phyloP scores from a whole-genome alignment of 1,140 invertebrate species.

The Drosophila kikkawai region DNA sequence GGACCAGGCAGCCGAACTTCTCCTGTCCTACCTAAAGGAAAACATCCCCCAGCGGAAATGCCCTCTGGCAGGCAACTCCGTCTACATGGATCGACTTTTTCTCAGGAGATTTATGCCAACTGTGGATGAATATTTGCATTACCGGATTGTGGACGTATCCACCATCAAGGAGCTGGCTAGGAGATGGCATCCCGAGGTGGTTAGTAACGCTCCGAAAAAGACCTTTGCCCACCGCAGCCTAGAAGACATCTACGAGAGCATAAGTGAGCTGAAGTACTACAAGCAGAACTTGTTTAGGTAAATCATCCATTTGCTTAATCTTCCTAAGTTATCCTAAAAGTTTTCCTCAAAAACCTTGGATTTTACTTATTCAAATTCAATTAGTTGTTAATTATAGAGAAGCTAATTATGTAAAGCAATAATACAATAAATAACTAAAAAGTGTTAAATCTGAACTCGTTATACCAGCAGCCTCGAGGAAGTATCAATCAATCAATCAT shows the following conservation, averaged over 20 bases:
- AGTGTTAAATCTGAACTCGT: too few species aligned
- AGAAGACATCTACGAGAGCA: slow-evolving; percentile 94
- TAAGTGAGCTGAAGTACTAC: slow-evolving; percentile 93
- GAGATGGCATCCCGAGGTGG: slow-evolving; percentile 90
- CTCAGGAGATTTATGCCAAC: slow-evolving; percentile 91
- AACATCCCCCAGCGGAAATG: slow-evolving; percentile 89
- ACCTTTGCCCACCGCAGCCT: slow-evolving; percentile 90
- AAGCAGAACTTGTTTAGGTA: slow-evolving; percentile 86
- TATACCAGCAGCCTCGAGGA: too few species aligned
- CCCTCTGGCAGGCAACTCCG: slow-evolving; percentile 95
- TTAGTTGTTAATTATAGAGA: too few species aligned
- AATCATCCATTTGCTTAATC: neutral
- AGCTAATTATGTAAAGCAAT: too few species aligned
- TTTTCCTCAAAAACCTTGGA: too few species aligned
- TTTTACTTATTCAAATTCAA: too few species aligned
- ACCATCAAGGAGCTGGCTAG: slow-evolving; percentile 94
- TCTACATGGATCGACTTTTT: slow-evolving; percentile 94
- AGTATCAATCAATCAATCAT: too few species aligned
- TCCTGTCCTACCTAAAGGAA: slow-evolving; percentile 91
- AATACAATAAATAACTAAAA: too few species aligned
- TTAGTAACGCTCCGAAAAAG: slow-evolving; percentile 88
- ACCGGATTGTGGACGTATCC: slow-evolving; percentile 97
- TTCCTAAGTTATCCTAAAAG: neutral
- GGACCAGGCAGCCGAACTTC: slow-evolving; percentile 88
- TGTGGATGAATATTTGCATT: slow-evolving; percentile 93